Percentiles rank a stretch among this genome's conserved stretches.
phyloP scores from a whole-genome alignment of 2,113 vertebrate species.

The Laticauda laticaudata region DNA sequence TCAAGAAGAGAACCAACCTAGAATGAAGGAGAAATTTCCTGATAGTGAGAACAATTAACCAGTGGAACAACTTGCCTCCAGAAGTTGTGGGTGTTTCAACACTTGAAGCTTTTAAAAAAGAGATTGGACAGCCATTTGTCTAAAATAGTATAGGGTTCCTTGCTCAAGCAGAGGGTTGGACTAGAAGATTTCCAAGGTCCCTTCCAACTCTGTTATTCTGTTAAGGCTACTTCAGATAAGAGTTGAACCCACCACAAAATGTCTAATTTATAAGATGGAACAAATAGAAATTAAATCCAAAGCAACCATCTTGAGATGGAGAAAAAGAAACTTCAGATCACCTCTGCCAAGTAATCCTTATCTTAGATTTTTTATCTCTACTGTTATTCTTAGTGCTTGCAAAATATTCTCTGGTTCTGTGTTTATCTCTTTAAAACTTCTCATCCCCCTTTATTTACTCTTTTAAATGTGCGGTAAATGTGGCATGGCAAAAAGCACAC shows the following conservation, averaged over 20 bases:
- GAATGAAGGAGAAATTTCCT: not conserved
- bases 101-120: not conserved
- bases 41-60: not conserved
- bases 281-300: not conserved
- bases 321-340: slow-evolving; percentile 17
- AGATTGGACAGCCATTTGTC: not conserved
- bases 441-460: slow-evolving; percentile 70
- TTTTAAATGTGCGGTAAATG: slow-evolving; percentile 76
- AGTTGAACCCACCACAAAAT: not conserved
- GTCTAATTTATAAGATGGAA: not conserved
- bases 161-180: not conserved
- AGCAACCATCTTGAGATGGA: slow-evolving; percentile 60
- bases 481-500: slow-evolving; percentile 69
- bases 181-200: not conserved
- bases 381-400: slow-evolving; percentile 56
- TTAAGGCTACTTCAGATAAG: not conserved
- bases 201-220: not conserved
- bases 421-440: slow-evolving; percentile 67
- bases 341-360: not conserved
- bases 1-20: not conserved
- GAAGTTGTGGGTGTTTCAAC: not conserved
- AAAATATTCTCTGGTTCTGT: slow-evolving; percentile 48
- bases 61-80: not conserved
- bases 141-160: not conserved
- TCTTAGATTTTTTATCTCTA: slow-evolving; percentile 38